phyloP scores from a whole-genome alignment of 2,888 invertebrate species.

The Myopa testacea region DNA sequence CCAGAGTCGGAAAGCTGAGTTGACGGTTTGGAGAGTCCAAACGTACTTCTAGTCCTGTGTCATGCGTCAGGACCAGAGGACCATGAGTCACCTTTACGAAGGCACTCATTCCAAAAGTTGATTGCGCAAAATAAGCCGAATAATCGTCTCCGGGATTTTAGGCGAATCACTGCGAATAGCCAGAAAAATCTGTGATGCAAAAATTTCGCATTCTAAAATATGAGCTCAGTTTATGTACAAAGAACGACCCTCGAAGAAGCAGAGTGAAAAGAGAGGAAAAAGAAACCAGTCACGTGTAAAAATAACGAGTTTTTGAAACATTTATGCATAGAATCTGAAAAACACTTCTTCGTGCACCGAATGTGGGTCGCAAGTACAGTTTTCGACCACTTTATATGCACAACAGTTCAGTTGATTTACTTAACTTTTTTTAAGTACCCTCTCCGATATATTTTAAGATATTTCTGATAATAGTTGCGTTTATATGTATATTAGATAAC shows the following conservation, averaged over 20 bases:
- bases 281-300: not conserved
- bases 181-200: not conserved
- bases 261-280: not conserved
- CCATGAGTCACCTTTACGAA: not conserved
- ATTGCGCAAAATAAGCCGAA: constrained; percentile 1
- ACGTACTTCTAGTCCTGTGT: no score
- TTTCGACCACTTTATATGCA: no score
- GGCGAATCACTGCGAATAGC: not conserved
- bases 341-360: not conserved
- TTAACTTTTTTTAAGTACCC: no score
- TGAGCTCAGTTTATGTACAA: not conserved
- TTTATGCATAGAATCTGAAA: constrained; percentile 5
- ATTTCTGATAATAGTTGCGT: no score
- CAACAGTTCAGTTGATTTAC: no score
- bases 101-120: not conserved
- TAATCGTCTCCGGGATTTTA: not conserved
- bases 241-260: not conserved
- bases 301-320: not conserved
- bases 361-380: not conserved
- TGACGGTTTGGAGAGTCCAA: no score
- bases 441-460: no score
- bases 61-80: no score
- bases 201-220: not conserved
- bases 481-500: no score
- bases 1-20: no score